Conservation (phyloP, 1,140 invertebrate genomes). For the Scaptomyza montana region DNA sequence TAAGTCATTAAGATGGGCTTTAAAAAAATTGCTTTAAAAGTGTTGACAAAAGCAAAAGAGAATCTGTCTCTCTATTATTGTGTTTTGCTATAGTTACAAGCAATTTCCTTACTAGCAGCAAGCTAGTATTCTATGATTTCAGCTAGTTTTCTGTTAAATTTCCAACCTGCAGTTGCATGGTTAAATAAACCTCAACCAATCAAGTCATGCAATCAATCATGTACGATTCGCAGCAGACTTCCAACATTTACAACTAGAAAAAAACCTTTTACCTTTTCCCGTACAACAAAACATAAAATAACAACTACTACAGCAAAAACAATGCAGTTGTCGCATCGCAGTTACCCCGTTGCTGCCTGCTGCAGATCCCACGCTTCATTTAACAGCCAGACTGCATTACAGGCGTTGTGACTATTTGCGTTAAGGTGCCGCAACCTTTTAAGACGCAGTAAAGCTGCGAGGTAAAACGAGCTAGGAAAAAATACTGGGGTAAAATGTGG, state of each 20-base stretch:
- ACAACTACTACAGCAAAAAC: neutral
- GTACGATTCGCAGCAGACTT: conserved; percentile 50
- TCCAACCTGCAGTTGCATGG: neutral
- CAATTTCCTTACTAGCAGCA: neutral
- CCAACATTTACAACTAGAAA: conserved; percentile 23
- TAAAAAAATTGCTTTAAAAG: neutral
- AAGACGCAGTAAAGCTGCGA: conserved; percentile 11
- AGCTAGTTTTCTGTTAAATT: neutral
- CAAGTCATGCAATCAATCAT: conserved; percentile 54
- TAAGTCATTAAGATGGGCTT: neutral
- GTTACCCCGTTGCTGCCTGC: conserved; percentile 25
- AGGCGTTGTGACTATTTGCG: neutral
- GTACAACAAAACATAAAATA: neutral
- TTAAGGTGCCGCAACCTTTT: conserved; percentile 43
- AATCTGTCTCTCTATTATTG: neutral
- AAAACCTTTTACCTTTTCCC: conserved; percentile 36
- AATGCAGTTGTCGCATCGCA: conserved; percentile 31
- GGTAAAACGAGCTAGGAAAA: conserved; percentile 12
- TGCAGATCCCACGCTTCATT: conserved; percentile 69
- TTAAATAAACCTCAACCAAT: conserved; percentile 31
- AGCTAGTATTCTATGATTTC: neutral
- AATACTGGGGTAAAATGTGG: conserved; percentile 16
- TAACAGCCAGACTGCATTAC: conserved; percentile 20
- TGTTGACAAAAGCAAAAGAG: neutral
- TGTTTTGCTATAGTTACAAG: too few relatives aligned